Percentiles rank a stretch among this genome's conserved stretches.
These are phyloP conservation scores for Erpornis zantholeuca DNA, from an alignment of 2,113 vertebrate species.

Conservation along the genomic window DNA sequence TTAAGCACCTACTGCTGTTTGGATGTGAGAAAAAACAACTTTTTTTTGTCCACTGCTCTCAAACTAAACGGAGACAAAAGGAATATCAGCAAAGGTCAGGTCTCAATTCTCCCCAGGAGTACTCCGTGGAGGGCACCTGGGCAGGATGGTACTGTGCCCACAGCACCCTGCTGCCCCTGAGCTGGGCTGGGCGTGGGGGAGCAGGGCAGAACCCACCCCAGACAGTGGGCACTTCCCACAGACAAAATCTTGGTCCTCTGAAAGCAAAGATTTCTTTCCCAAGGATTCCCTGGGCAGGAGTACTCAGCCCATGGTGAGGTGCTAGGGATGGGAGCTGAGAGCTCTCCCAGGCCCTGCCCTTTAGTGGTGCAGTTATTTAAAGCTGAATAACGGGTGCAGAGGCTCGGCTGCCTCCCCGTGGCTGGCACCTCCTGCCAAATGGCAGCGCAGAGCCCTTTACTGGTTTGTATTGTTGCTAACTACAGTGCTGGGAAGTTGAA, in stretches of 20 bases:
- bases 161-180: neutral
- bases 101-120: neutral
- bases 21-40: accelerated
- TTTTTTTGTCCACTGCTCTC: neutral
- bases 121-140: neutral
- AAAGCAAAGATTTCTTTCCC: neutral
- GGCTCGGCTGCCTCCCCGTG: neutral
- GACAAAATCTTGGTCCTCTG: neutral
- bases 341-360: neutral
- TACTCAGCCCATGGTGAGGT: neutral
- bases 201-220: neutral
- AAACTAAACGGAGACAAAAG: neutral
- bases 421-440: neutral
- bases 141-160: accelerated
- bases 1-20: neutral
- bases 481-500: neutral
- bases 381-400: neutral
- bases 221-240: neutral
- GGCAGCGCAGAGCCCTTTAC: neutral
- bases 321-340: neutral
- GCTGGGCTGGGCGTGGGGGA: neutral
- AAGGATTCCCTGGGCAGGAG: neutral
- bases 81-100: neutral
- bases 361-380: neutral
- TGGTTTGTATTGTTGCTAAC: neutral